Percentiles rank a stretch among this genome's conserved stretches.
These are phyloP conservation scores for Zaprionus bogoriensis DNA, from an alignment of 2,888 invertebrate genomes.

Conservation along the genomic window DNA sequence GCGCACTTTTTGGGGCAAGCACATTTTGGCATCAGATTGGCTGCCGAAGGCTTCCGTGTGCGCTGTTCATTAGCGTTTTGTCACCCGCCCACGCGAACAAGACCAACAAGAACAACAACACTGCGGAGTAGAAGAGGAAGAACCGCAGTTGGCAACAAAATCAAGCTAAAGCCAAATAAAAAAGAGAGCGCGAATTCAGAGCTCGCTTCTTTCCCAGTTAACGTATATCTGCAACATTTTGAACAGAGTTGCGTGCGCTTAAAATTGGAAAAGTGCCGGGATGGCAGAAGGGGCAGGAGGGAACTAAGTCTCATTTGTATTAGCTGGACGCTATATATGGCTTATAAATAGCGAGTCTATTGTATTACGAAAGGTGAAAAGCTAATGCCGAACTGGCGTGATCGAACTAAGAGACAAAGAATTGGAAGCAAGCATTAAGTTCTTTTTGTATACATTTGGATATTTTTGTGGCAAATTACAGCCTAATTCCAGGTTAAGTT, in stretches of 20 bases:
- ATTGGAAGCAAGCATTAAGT: too few relatives aligned
- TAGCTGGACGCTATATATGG: slow-evolving; percentile 13
- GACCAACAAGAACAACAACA: slow-evolving; percentile 6
- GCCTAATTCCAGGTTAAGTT: too few relatives aligned
- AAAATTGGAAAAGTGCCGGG: background rate
- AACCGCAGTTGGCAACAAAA: slow-evolving; percentile 11
- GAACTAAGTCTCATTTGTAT: slow-evolving; percentile 22
- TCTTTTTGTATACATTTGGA: too few relatives aligned
- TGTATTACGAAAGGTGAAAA: slow-evolving; percentile 59
- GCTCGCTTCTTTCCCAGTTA: slow-evolving; percentile 33
- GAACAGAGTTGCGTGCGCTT: slow-evolving; percentile 51
- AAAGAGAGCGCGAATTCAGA: slow-evolving; percentile 14
- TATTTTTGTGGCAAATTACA: too few relatives aligned
- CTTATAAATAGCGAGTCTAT: slow-evolving; percentile 42
- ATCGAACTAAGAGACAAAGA: too few relatives aligned
- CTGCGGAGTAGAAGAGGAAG: background rate
- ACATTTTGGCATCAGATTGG: slow-evolving; percentile 16
- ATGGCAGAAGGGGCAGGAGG: slow-evolving; percentile 4
- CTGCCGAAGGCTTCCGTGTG: slow-evolving; percentile 52
- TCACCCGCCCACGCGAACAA: slow-evolving; percentile 41
- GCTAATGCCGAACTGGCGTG: slow-evolving; percentile 71
- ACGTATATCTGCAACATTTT: slow-evolving; percentile 45
- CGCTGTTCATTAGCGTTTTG: slow-evolving; percentile 66
- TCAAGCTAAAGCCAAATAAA: slow-evolving; percentile 12
- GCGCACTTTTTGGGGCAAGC: slow-evolving; percentile 34